Base-by-base conservation (phyloP, 2,113 vertebrate species). In the Tangachromis dhanisi region DNA sequence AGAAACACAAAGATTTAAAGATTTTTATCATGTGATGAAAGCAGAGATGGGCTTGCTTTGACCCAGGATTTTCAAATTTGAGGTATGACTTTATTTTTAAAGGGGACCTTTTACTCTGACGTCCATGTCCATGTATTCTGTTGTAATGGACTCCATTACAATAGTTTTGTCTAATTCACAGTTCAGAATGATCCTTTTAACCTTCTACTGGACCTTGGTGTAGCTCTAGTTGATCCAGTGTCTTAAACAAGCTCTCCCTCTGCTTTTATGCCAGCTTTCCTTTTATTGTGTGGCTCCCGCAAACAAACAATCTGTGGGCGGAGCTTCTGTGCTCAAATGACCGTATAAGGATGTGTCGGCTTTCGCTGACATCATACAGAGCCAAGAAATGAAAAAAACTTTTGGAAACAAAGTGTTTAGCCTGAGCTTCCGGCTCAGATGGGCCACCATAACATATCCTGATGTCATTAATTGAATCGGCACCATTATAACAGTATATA, bases 1-100 rank as follows among this genome's bases (percentile, higher is more conserved):
- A 86, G 85, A 76, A 83, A 78, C 73, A 51, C 73, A 78, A 78
- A 78, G 26, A 49, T 78, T 51, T 78, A 33, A 78, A 78, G 73
- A 19, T 78, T 66, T 51, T 80, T 81, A 83, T 91, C 14, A 82
- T 19, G 59, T 55, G 59, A 63, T 63, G 31, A 55, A 19, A 29
- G 47, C 13, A 40, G 54, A 26, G 59, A 33, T 80, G 19, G 51
- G 40, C 54, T 21, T 87, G 33, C 40, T 83, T 35, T 66, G 24
- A 81, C 13, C n/a, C 51, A 5, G 57, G 21, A 13, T 55, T 85
- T 0, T 78, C 57, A 61, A 83, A 78, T 9, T 2, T 33, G 19
- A 59, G 24, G 29, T 24, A 24, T 19, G 21, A 57, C 6, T 66
- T 84, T 17, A 55, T 1, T 53, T 80, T 57, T 82, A 51, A 31